Evolutionary conservation across 2,888 invertebrate species (phyloP), one percentile per base, ranked within the genome.

Genomic region (Cataglyphis cursor): DNA sequence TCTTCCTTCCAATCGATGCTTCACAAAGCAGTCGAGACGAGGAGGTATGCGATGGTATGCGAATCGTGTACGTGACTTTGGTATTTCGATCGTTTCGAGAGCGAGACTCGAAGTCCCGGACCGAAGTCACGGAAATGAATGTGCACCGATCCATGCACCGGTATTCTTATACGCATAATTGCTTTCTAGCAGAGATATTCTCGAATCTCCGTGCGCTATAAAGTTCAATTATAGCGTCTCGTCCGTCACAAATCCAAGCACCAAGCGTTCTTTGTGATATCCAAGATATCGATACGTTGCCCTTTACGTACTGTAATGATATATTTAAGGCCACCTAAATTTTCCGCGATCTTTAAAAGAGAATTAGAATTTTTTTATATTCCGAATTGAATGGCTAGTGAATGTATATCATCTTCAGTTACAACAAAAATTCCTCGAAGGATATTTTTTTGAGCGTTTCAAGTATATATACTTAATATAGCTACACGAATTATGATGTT

Each of bases 271-370:
- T 35, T 44, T 57, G 28, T 41, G 10, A 54, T 12, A 38, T 68
- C 35, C n/a, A 70, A 59, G 59, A 70, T 41, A 48, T 24, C 44
- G 59, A 72, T 9, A 72, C 59, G 70, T 35, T 54, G 70, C 18
- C 78, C 78, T 72, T 44, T 41, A 44, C 8, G 12, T 44, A 6
- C 12, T 31, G 44, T 18, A 68, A 1, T 48, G 44, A 72, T 68
- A n/a, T 24, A 31, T 51, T 51, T 80, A 80, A 80, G 78, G 78
- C 78, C 78, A 80, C 78, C 44, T 61, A 59, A 44, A 12, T 59
- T 61, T 78, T 51, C 24, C 59, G 70, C 44, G 18, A 48, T 72
- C 35, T 59, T 51, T 31, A 12, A 51, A n/a, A 70, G 44, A 61
- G n/a, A 48, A 76, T 57, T 28, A 24, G 28, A 8, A 35, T 10